Evolutionary conservation across 2,888 invertebrate genomes (phyloP).

Genomic region (Coenonympha arcania): DNA sequence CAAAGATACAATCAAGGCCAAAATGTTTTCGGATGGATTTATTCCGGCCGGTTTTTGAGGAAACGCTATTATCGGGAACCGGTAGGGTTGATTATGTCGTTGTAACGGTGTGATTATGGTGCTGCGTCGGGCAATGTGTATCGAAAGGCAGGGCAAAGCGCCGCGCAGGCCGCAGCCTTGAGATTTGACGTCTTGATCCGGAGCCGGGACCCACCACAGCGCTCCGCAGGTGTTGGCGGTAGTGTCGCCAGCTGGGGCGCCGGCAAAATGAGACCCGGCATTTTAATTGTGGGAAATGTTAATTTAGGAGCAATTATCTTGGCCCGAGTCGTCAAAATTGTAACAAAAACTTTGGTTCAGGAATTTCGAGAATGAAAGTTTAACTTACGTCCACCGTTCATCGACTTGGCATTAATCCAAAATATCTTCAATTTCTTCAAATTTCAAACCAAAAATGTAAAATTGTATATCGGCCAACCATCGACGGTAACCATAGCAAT

Average conservation of each 20-base stretch:
- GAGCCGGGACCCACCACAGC: constrained; percentile 74
- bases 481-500: too few relatives aligned
- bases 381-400: too few relatives aligned
- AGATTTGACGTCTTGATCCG: constrained; percentile 73
- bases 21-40: constrained; percentile 5
- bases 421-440: too few relatives aligned
- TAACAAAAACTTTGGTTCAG: not conserved
- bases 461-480: too few relatives aligned
- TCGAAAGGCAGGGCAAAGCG: constrained; percentile 53
- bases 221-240: constrained; percentile 63
- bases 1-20: not conserved
- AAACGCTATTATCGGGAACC: constrained; percentile 25
- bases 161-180: constrained; percentile 67
- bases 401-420: too few relatives aligned
- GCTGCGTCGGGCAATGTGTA: constrained; percentile 55
- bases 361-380: not conserved
- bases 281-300: not conserved
- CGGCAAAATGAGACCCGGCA: constrained; percentile 2
- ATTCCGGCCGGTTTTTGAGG: constrained; percentile 18
- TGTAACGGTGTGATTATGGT: constrained; percentile 48
- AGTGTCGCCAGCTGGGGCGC: constrained; percentile 7
- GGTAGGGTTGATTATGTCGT: constrained; percentile 27
- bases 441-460: too few relatives aligned
- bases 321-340: not conserved
- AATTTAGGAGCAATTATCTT: not conserved